Conservation (phyloP, 2,888 invertebrate genomes). For the Cheilosia grossa region DNA sequence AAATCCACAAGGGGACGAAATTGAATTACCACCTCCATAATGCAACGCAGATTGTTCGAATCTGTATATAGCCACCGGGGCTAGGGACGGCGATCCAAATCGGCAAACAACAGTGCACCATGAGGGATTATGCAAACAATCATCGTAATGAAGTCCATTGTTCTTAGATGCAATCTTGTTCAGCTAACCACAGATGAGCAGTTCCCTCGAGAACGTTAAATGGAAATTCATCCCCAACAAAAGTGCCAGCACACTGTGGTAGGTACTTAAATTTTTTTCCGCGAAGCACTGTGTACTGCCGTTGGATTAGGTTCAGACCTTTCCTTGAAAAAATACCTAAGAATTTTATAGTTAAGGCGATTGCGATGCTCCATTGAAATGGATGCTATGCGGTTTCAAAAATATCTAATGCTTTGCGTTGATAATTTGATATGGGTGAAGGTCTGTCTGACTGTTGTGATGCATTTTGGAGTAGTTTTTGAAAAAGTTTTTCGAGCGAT, state of each 20-base stretch:
- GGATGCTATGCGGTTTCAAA: too few relatives aligned
- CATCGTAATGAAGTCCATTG: slow-evolving; percentile 25
- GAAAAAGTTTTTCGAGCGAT: too few relatives aligned
- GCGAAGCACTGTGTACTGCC: not conserved
- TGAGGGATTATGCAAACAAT: slow-evolving; percentile 32
- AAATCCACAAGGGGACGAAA: not conserved
- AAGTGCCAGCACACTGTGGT: not conserved
- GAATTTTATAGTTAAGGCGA: too few relatives aligned
- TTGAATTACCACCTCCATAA: slow-evolving; percentile 2
- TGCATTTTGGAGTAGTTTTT: too few relatives aligned
- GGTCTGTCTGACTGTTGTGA: too few relatives aligned
- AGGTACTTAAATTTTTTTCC: slow-evolving; percentile 7
- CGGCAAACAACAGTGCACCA: not conserved
- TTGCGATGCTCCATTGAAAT: too few relatives aligned
- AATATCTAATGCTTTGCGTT: too few relatives aligned
- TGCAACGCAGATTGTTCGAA: slow-evolving; percentile 2
- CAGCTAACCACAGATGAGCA: slow-evolving; percentile 22
- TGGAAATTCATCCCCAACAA: slow-evolving; percentile 3
- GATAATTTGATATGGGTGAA: too few relatives aligned
- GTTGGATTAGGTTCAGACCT: not conserved
- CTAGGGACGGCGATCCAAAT: not conserved
- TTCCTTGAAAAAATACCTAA: not conserved
- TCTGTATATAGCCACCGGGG: not conserved
- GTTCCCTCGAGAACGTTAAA: slow-evolving; percentile 20
- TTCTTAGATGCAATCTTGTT: slow-evolving; percentile 26